These are phyloP conservation scores for Acrocephalus kingi DNA, from an alignment of 2,113 vertebrate genomes.

Conservation along the genomic window DNA sequence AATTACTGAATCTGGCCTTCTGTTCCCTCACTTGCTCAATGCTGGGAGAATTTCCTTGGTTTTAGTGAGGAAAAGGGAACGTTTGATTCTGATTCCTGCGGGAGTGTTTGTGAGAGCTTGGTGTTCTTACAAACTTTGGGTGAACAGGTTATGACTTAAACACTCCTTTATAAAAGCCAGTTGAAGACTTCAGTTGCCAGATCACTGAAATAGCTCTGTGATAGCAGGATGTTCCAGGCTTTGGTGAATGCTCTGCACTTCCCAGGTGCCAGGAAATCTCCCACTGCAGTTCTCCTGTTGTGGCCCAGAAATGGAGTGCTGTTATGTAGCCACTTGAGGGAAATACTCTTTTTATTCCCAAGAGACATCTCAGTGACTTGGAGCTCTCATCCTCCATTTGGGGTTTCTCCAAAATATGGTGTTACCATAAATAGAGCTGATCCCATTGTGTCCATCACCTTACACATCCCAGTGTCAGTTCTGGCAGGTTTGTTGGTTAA, in stretches of 20 bases:
- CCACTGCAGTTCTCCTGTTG: accelerated
- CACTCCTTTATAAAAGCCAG: neutral
- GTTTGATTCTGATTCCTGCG: neutral
- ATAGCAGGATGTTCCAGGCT: neutral
- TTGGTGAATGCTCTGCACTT: neutral
- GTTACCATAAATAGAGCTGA: neutral
- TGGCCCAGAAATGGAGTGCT: neutral
- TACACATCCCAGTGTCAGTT: accelerated
- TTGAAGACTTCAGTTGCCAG: neutral
- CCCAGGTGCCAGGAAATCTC: neutral
- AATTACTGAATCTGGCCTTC: slow-evolving; percentile 6
- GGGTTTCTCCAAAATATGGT: neutral
- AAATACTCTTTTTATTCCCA: neutral
- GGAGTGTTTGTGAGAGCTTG: neutral
- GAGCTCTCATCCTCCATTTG: neutral
- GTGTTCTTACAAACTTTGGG: neutral
- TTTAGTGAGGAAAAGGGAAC: neutral
- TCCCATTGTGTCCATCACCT: neutral
- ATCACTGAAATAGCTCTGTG: neutral
- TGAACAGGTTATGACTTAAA: neutral
- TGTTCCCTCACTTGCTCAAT: neutral
- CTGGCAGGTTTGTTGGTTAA: neutral
- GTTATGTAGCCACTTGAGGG: neutral
- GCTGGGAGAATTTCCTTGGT: neutral
- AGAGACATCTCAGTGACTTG: neutral